Evolutionary conservation across 1,140 invertebrate genomes (phyloP), one percentile per base, ranked within the genome.

Genomic region (Rhopalosiphum maidis): DNA sequence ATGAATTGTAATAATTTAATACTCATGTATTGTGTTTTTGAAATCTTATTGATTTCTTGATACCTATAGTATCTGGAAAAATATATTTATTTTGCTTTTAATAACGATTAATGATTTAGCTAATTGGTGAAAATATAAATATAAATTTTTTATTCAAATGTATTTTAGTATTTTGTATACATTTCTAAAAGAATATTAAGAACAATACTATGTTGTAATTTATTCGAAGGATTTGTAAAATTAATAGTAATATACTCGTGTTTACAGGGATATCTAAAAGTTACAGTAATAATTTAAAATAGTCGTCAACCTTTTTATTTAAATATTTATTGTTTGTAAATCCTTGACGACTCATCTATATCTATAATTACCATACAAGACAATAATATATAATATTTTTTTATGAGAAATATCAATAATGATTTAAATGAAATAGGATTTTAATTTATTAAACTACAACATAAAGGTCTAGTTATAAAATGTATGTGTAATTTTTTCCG

Each of bases 281-380:
- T 88, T 48, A 35, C 8, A 35, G 46, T 88, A 46, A 48, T 88
- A 88, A 88, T 88, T 89, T 54, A 54, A 51, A 89, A 54, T 54
- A 51, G 21, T 37, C 48, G 87, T 37, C 46, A 35, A 35, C 87
- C 46, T 88, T 89, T 89, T n/a, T 7, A 51, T 89, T 54, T 21
- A 23, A 51, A 46, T n/a, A 43, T 48, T 30, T 41, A 86, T 86
- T 77, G 3, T 86, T 23, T 46, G 3, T 41, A 43, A 43, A 87
- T 46, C 85, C 85, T 87, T 87, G 85, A 87, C 30, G 30, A 48
- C 11, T 87, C 30, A 43, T 30, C 85, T 18, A 83, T 41, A 23
- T 22, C 82, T 77, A 77, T 77, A 41, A 41, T 41, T 83, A 83
- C 2, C 8, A 41, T 83, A 83, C 22, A 83, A 83, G 37, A 83